phyloP scores from a whole-genome alignment of 2,797 vertebrate genomes.

The Furcifer pardalis region DNA sequence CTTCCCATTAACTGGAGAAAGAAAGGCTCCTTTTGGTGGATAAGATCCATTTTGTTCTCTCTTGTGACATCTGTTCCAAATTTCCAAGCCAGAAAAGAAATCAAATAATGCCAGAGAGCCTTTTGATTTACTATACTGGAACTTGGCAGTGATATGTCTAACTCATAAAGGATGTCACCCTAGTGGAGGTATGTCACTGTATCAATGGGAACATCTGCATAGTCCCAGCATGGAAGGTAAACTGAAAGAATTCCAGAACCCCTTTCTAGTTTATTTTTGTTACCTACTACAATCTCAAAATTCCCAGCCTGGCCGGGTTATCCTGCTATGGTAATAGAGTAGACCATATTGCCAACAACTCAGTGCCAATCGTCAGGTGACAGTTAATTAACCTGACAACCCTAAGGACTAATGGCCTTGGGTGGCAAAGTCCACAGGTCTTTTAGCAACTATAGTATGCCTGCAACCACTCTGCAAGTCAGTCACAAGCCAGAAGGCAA shows the following conservation, averaged over 20 bases:
- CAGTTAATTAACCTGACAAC: too few relatives aligned
- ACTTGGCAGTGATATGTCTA: constrained; percentile 68
- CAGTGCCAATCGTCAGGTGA: too few relatives aligned
- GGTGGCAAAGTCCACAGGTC: background rate
- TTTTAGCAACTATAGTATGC: background rate
- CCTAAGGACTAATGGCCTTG: constrained; percentile 23
- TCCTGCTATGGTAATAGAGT: too few relatives aligned
- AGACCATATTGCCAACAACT: too few relatives aligned
- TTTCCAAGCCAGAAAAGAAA: constrained; percentile 93
- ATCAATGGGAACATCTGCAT: constrained; percentile 66
- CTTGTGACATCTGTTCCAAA: constrained; percentile 94
- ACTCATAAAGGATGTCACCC: constrained; percentile 70
- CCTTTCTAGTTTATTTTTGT: constrained; percentile 54
- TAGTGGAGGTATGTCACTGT: constrained; percentile 69
- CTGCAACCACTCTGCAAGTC: background rate
- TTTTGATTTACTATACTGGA: constrained; percentile 93
- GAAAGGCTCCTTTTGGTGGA: constrained; percentile 90
- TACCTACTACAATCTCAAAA: constrained; percentile 51
- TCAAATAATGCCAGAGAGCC: constrained; percentile 88
- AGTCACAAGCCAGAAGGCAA: background rate
- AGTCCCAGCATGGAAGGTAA: constrained; percentile 58
- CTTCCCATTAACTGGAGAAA: constrained; percentile 87
- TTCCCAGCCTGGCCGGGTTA: too few relatives aligned
- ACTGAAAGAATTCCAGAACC: constrained; percentile 48
- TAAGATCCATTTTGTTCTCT: constrained; percentile 92